Evolutionary conservation across 2,888 invertebrate genomes (phyloP).

Genomic region (Exephanes ischioxanthus): DNA sequence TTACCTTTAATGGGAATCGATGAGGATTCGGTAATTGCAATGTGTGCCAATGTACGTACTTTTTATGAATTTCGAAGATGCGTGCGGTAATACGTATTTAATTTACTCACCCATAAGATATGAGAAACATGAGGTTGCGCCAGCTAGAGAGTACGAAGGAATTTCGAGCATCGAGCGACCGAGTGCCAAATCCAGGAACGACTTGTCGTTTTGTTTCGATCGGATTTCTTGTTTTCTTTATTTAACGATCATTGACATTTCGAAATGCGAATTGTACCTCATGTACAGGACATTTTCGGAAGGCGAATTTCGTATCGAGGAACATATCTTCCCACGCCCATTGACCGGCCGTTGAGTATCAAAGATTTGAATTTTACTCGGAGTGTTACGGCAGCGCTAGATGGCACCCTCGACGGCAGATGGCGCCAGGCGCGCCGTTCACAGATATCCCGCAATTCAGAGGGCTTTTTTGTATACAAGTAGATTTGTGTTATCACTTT

Average conservation of each 20-base stretch:
- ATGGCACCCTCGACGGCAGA: constrained; percentile 28
- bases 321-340: constrained; percentile 52
- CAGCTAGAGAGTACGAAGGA: not conserved
- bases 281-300: not conserved
- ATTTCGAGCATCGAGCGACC: not conserved
- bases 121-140: not conserved
- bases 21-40: not conserved
- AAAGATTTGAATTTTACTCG: constrained; percentile 56
- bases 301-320: not conserved
- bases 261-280: not conserved
- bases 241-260: not conserved
- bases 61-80: not conserved
- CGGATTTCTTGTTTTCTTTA: not conserved
- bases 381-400: constrained; percentile 5
- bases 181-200: not conserved
- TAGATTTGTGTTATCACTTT: too few relatives aligned
- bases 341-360: constrained; percentile 58
- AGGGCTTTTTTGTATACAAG: too few relatives aligned
- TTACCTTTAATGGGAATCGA: not conserved
- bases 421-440: constrained; percentile 29
- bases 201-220: not conserved
- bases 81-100: not conserved
- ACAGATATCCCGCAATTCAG: too few relatives aligned
- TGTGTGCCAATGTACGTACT: not conserved
- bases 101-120: not conserved